Evolutionary conservation across 2,888 invertebrate species (phyloP).

Genomic region (Oscheius sp.): DNA sequence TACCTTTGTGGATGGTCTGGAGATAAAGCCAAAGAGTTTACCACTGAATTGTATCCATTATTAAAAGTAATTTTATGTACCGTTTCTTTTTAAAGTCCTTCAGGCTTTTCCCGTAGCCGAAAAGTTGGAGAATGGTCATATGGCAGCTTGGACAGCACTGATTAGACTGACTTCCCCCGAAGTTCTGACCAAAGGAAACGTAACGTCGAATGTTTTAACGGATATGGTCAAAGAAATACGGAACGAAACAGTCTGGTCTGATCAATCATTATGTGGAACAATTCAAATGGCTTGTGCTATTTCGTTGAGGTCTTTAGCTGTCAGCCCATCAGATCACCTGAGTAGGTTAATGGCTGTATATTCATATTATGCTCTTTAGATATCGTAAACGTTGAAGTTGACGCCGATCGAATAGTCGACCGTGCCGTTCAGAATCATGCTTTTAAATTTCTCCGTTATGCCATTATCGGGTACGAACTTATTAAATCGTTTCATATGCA

Average conservation of each 20-base stretch:
- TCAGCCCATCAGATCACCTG: conserved; percentile 51
- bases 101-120: conserved; percentile 47
- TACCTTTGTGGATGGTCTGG: conserved; percentile 43
- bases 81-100: background rate
- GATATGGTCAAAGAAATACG: conserved; percentile 51
- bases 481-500: too few relatives aligned
- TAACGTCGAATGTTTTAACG: conserved; percentile 40
- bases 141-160: conserved; percentile 48
- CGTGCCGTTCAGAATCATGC: conserved; percentile 51
- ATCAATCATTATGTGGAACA: conserved; percentile 55
- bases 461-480: conserved; percentile 40
- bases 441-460: conserved; percentile 50
- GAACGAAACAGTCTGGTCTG: conserved; percentile 52
- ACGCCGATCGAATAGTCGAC: conserved; percentile 52
- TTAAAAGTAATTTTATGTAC: conserved; percentile 39
- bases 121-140: conserved; percentile 36
- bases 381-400: conserved; percentile 51
- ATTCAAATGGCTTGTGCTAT: conserved; percentile 52
- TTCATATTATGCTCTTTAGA: conserved; percentile 29
- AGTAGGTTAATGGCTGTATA: background rate
- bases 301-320: conserved; percentile 44
- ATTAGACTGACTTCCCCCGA: conserved; percentile 48
- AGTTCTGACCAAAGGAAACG: conserved; percentile 45
- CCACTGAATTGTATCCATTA: conserved; percentile 42
- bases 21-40: conserved; percentile 35